Evolutionary conservation across 2,888 invertebrate genomes (phyloP), one percentile per base, ranked within the genome.

Genomic region (Troilus luridus): DNA sequence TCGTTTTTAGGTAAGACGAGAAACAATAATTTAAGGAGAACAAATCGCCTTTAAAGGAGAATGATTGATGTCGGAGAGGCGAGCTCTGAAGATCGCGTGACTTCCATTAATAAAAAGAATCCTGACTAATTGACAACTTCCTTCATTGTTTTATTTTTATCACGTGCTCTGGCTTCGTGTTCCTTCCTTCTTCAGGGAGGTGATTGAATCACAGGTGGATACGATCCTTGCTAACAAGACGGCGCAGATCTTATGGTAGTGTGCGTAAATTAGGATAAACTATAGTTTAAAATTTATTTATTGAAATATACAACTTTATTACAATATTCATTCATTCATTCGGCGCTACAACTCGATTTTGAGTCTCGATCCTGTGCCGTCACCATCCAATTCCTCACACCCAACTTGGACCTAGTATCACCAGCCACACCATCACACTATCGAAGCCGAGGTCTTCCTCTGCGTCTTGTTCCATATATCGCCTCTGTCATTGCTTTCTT

Each of bases 141-240:
- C 72, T 77, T 77, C 41, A 77, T 77, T 77, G 72, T 77, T 77
- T 77, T 77, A 21, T 77, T 77, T 41, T 41, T 77, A 27, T 41
- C 27, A 41, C 41, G 72, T 41, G 14, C 72, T 19, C 72, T 64
- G 67, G 72, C 27, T 77, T 77, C 72, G 72, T 77, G 72, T 77
- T 41, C 72, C 12, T 41, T 41, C 72, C 12, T 41, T 17, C 14
- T 5, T 27, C 27, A n/a, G 24, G 12, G 24, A 41, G 27, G 14
- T 77, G 41, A 77, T 77, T 77, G 17, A 77, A 77, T 77, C 72
- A 77, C 41, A 14, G 41, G 27, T 77, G 27, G 8, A 17, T 7
- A 24, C 24, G 12, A 24, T 17, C 72, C 27, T 27, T 41, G 9
- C 27, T 77, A 77, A 41, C 72, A 41, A 77, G 41, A 2, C 19